Evolutionary conservation across 2,113 vertebrate species (phyloP).

Genomic region (Chroicocephalus ridibundus): DNA sequence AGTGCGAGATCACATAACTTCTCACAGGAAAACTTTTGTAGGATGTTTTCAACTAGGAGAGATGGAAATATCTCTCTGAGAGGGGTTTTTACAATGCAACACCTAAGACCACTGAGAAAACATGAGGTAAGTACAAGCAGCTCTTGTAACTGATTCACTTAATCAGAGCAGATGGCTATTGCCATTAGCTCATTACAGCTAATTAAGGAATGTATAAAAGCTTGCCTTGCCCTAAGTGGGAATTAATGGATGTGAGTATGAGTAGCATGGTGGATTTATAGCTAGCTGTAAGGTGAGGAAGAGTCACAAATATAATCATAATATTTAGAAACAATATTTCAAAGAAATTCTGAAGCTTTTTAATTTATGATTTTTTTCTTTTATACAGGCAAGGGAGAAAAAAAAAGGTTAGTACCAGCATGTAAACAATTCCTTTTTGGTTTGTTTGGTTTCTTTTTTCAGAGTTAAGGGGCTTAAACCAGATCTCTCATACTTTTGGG

Average conservation of each 20-base stretch:
- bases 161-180: conserved; percentile 24
- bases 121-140: background rate
- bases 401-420: background rate
- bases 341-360: background rate
- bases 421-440: background rate
- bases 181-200: conserved; percentile 22
- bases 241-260: background rate
- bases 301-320: background rate
- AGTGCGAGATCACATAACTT: rapidly evolving
- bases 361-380: background rate
- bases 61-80: background rate
- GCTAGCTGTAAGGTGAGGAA: background rate
- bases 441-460: background rate
- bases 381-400: background rate
- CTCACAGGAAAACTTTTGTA: rapidly evolving
- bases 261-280: background rate
- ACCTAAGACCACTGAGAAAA: background rate
- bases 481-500: background rate
- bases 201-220: conserved; percentile 3
- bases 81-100: background rate
- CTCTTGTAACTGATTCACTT: background rate
- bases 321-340: background rate
- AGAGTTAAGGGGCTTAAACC: background rate
- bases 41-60: background rate
- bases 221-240: background rate